These are phyloP conservation scores for Taurulus bubalis DNA, from an alignment of 2,113 vertebrate genomes.

Conservation along the genomic window DNA sequence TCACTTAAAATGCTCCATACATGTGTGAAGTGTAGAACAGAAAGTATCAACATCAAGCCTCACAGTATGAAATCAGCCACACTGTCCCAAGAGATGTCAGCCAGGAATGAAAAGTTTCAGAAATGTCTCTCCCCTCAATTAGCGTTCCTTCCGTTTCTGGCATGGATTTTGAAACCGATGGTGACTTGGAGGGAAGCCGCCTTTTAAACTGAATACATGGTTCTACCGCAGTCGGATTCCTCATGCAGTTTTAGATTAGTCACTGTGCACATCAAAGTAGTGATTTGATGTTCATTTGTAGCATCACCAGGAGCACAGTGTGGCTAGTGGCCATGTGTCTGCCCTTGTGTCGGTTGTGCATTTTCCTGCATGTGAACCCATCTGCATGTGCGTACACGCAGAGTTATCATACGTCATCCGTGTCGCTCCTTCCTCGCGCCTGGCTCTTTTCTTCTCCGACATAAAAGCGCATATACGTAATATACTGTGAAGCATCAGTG, in stretches of 20 bases:
- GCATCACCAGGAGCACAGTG: not conserved
- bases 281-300: not conserved
- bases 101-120: not conserved
- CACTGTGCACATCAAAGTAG: not conserved
- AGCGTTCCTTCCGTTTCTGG: not conserved
- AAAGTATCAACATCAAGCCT: not conserved
- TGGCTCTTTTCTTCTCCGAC: conserved; percentile 10
- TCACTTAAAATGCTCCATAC: conserved; percentile 7
- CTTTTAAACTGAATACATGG: not conserved
- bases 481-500: conserved; percentile 22
- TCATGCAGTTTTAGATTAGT: not conserved
- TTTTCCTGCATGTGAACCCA: not conserved
- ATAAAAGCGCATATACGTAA: conserved; percentile 32
- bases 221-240: not conserved
- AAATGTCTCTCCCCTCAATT: not conserved
- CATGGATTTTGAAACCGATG: conserved; percentile 6
- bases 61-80: not conserved
- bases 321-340: not conserved
- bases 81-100: not conserved
- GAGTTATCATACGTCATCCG: conserved; percentile 15
- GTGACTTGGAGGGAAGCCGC: not conserved
- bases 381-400: conserved; percentile 10
- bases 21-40: not conserved
- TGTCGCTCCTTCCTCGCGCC: not conserved
- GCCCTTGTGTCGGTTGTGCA: not conserved